Evolutionary conservation across 2,888 invertebrate genomes (phyloP).

Genomic region (Tetranychus piercei): DNA sequence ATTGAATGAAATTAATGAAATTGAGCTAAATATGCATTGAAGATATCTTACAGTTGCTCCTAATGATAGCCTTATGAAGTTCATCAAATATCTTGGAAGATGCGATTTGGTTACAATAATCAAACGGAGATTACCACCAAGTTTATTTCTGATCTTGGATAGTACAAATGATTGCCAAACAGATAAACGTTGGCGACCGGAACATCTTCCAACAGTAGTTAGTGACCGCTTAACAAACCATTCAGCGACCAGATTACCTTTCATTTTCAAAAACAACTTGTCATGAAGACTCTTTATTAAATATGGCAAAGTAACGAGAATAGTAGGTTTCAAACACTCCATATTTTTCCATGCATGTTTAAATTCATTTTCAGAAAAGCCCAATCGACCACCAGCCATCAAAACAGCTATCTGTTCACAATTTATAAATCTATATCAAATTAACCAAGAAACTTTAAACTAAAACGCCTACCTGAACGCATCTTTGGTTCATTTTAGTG

Average conservation of each 20-base stretch:
- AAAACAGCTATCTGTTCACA: background rate
- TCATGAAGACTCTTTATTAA: background rate
- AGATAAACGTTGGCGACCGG: background rate
- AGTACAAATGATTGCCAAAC: background rate
- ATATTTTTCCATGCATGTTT: constrained; percentile 1
- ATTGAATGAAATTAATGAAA: background rate
- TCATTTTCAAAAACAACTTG: background rate
- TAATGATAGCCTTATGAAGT: background rate
- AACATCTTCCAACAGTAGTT: background rate
- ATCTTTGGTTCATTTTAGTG: background rate
- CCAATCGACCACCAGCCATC: constrained; percentile 1
- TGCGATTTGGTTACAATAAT: background rate
- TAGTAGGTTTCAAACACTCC: background rate
- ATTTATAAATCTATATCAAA: background rate
- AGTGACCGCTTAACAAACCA: background rate
- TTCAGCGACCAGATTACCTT: background rate
- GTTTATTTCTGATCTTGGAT: background rate
- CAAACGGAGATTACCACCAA: background rate
- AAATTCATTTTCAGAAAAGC: background rate
- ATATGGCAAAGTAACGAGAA: background rate
- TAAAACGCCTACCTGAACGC: background rate
- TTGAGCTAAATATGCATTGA: background rate
- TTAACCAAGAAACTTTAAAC: background rate
- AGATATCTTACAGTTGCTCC: background rate
- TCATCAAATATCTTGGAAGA: background rate